These are phyloP conservation scores for Chlorodrepanis virens DNA, from an alignment of 2,113 vertebrate genomes.

Conservation along the genomic window DNA sequence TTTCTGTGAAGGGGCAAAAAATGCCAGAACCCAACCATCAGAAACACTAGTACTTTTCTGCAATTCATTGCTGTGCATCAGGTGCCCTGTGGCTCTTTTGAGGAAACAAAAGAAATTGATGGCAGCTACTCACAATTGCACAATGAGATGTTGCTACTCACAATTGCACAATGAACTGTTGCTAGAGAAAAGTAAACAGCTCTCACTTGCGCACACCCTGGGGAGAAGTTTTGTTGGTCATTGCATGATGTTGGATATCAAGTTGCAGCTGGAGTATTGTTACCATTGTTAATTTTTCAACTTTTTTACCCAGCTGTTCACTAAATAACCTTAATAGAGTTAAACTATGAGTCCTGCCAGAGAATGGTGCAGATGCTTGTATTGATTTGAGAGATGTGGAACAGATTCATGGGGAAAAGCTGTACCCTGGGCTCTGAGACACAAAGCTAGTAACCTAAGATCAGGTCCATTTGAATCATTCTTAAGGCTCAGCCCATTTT, in stretches of 20 bases:
- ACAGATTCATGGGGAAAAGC: neutral
- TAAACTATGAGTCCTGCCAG: neutral
- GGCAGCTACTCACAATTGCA: neutral
- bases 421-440: neutral
- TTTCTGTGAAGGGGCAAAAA: neutral
- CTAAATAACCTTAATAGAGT: neutral
- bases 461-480: neutral
- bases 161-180: neutral
- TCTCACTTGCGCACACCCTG: rapidly evolving
- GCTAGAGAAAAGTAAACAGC: neutral
- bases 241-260: neutral
- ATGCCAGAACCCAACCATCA: neutral
- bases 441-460: neutral
- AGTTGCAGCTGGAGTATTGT: neutral
- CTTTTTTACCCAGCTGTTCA: neutral
- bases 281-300: neutral
- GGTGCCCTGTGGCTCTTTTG: neutral
- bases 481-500: neutral
- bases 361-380: neutral
- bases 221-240: neutral
- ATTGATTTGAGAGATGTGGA: neutral
- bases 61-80: neutral
- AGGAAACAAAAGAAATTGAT: neutral
- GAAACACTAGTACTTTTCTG: neutral
- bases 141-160: neutral